Evolutionary conservation across 2,113 vertebrate genomes (phyloP), one percentile per base, ranked within the genome.

Genomic region (Jacana jacana): DNA sequence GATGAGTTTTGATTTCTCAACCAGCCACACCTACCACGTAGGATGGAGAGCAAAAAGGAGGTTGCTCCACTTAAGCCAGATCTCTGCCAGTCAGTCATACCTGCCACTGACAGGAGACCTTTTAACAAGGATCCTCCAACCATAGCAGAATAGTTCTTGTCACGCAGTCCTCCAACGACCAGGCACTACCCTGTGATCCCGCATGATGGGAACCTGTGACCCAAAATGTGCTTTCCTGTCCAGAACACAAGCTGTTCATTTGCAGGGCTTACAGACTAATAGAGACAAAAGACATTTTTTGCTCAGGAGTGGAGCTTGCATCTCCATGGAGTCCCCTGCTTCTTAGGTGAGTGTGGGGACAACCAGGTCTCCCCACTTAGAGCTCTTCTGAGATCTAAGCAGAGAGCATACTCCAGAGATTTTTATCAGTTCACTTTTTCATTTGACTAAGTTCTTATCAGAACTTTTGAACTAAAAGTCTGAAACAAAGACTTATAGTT

Each of bases 291-390:
- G 15, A 44, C 14, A 4, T 17, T 13, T 87, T 92, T 89, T 91
- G 37, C 51, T 86, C 30, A 40, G 46, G 28, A 49, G 37, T 66
- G 40, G n/a, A 83, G 40, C 28, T 83, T 3, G 2, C 66, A 54
- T 30, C 39, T 49, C 57, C 28, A 63, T 81, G 64, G 71, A 90
- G 83, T 88, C 30, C 39, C 33, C 27, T 27, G 30, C 0, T 0
- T 84, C 31, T 46, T 30, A 2, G 13, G 13, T 39, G 19, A 60
- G 14, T 0, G 0, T 19, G 51, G 27, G 13, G 39, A 48, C 86
- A 49, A 48, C 51, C 57, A 72, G 33, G n/a, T 88, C 65, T 84
- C 48, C 24, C n/a, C 3, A 2, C 27, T 6, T 54, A 93, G 58
- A 94, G 27, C 19, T 75, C 82, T 85, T 79, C 79, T 55, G 71